Evolutionary conservation across 2,888 invertebrate species (phyloP), one percentile per base, ranked within the genome.

Genomic region (Trissolcus brochymenae): DNA sequence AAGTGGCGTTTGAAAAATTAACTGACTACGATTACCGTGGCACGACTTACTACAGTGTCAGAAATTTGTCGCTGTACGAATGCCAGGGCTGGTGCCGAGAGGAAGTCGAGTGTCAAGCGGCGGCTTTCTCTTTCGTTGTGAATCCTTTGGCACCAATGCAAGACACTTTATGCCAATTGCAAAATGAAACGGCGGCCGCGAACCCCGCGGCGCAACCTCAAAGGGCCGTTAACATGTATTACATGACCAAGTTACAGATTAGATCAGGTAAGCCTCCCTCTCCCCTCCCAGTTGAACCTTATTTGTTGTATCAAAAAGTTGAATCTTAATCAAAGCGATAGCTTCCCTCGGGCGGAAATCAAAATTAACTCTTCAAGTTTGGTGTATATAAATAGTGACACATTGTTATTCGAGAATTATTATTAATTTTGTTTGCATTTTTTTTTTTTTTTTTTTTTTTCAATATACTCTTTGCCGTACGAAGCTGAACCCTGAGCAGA

Each of bases 31-130:
- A 97, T 90, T 98, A 96, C 89, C 91, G 95, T 66, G 97, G 97
- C 62, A 96, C 94, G 70, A 96, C 96, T 49, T 97, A 97, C 89
- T 97, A 96, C 90, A 96, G 95, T 64, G 96, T 96, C 64, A 94
- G 96, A 87, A 98, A 98, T 90, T 91, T 97, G 51, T 96, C 96
- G 14, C 91, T 98, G 55, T 96, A 96, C 91, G 97, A 97, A 90
- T 98, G 97, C 89, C 96, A 97, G 88, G 96, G 96, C 40, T 97
- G 97, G 97, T 98, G 97, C 89, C 92, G 96, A 59, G 96, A 97
- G 87, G 97, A 97, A 84, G 93, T 94, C 0, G 96, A 96, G 86
- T 97, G 97, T 86, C 96, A 95, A 86, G 96, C 97, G 1, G 97
- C 96, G 4, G 95, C 96, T 2, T 98, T 97, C 89, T 96, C 96